Evolutionary conservation across 2,888 invertebrate species (phyloP), one percentile per base, ranked within the genome.

Genomic region (Agonum fuliginosum): DNA sequence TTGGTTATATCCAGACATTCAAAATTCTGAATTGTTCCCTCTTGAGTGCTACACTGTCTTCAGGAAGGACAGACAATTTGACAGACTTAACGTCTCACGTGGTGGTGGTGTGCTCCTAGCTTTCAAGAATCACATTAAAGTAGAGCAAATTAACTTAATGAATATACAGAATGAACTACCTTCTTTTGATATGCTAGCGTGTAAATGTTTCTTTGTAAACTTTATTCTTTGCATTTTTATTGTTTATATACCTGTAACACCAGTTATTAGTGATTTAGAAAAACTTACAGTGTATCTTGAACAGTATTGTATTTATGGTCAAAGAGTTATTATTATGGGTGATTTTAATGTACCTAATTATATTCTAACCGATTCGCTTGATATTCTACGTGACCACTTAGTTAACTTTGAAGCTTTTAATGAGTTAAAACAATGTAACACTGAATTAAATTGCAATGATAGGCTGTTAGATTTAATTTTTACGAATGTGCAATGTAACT

Each of bases 11-110:
- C 24, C 71, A 5, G 46, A 24, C 2, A 48, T 71, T 0, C 2
- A 3, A 3, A 24, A 12, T 14, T 48, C 71, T 1, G 48, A 71
- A 48, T 43, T 48, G n/a, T 24, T 3, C 46, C 14, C 27, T 20
- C 30, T 24, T 48, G 17, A 17, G n/a, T 48, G 12, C 48, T 51
- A 51, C 51, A 51, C 51, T 51, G 51, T 51, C 14, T 14, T 51
- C 4, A 2, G 17, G 10, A 19, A 20, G 3, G 46, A 4, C 14
- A 51, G 51, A 10, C 10, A 51, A 14, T 51, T 51, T 19, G 6
- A 8, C 17, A 17, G 14, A 2, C 8, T 20, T 3, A 20, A 51
- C 14, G 8, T 51, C 17, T 4, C 17, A 3, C 8, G 51, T 12
- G 51, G 17, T 51, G 17, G 51, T 1, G 51, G 51, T 8, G 51